A percentile compares a stretch with the other conserved stretches of the same genome.
Evolutionary conservation across 2,797 vertebrate species (phyloP).

Genomic region (Chaenodraco wilsoni): DNA sequence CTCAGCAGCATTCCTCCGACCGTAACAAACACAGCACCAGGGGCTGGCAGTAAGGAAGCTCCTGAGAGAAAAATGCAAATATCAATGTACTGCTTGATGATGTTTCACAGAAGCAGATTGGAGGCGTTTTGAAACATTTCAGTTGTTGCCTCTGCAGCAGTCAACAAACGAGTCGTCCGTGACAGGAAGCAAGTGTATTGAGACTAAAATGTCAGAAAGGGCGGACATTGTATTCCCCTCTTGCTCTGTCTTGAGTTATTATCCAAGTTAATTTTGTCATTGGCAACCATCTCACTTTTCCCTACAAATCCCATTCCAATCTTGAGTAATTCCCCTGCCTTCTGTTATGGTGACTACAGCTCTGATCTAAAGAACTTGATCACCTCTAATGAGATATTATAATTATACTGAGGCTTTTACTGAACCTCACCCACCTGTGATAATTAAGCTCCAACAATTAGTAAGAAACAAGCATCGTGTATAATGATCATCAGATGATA

Average conservation of each 20-base stretch:
- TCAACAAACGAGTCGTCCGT: neutral
- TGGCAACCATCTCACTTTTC: slow-evolving; percentile 1
- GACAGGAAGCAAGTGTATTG: neutral
- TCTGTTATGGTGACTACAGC: neutral
- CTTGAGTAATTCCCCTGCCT: neutral
- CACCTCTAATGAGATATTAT: neutral
- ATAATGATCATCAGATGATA: neutral
- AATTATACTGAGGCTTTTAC: neutral
- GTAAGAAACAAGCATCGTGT: neutral
- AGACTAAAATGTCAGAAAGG: neutral
- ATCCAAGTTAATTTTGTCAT: neutral
- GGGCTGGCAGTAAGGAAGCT: neutral
- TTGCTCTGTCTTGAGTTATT: neutral
- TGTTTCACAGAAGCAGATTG: slow-evolving; percentile 23
- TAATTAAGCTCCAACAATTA: neutral
- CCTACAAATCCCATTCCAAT: slow-evolving; percentile 14
- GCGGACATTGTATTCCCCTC: neutral
- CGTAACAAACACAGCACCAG: slow-evolving; percentile 14
- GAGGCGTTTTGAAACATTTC: slow-evolving; percentile 8
- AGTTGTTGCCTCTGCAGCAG: neutral
- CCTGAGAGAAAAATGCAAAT: slow-evolving; percentile 42
- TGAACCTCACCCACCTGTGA: neutral
- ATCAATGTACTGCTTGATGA: slow-evolving; percentile 8
- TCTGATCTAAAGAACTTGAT: neutral
- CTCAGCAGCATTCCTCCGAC: slow-evolving; percentile 14